Conservation (phyloP, 1,140 invertebrate species). For the Solenopsis invicta region DNA sequence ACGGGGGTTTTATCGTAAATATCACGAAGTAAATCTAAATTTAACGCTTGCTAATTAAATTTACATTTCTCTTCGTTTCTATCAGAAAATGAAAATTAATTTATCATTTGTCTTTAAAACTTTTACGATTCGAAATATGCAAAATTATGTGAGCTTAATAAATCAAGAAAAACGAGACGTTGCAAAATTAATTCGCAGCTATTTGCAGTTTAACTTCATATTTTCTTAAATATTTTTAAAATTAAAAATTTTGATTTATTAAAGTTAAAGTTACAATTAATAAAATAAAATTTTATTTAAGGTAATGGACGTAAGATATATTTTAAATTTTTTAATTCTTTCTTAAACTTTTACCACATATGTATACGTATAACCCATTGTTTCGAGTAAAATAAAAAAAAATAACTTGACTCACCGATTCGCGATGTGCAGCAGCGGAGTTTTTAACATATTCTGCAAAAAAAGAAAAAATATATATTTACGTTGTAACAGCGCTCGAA, state of each 20-base stretch:
- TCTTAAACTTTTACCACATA: neutral
- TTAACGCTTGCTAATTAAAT: conserved; percentile 24
- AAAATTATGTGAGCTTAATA: neutral
- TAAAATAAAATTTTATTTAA: neutral
- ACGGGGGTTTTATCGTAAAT: neutral
- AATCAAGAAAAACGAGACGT: neutral
- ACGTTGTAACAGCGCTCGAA: neutral
- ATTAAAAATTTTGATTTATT: neutral
- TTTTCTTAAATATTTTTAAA: neutral
- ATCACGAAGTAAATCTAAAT: conserved; percentile 14
- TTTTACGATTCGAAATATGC: neutral
- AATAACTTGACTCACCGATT: neutral
- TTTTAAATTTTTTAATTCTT: neutral
- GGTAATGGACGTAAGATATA: neutral
- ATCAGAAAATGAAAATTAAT: neutral
- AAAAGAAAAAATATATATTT: neutral
- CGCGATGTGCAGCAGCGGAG: neutral
- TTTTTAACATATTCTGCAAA: neutral
- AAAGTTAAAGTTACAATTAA: neutral
- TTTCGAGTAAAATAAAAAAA: neutral
- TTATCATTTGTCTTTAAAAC: neutral
- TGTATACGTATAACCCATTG: neutral
- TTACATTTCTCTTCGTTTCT: conserved; percentile 12
- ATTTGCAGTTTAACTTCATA: neutral
- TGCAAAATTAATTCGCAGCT: neutral